Base-by-base conservation (phyloP, 2,113 vertebrate genomes). In the Megalops atlanticus region DNA sequence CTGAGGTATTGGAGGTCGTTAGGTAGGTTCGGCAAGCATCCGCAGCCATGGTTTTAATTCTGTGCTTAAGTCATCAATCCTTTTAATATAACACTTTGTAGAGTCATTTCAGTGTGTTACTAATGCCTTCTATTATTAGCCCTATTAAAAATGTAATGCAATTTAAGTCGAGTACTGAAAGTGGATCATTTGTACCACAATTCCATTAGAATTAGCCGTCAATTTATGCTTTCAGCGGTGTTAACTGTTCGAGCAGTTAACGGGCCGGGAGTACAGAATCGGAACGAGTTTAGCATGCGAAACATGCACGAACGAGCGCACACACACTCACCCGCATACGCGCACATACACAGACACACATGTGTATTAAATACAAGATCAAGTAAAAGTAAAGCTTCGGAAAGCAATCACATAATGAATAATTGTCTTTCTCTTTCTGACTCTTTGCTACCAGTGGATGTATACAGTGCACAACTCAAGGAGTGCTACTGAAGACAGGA, bases 121-220 rank as follows among this genome's bases (percentile, higher is more conserved):
- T 89, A 91, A 91, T 89, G 86, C 85, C 45, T 71, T 84, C 88
- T 89, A 89, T 91, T 93, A 91, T 92, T 92, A 92, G 91, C 90
- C 86, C 89, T 87, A 88, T 92, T 92, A 91, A 91, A 92, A 87
- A 83, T 86, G 86, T 92, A 88, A 88, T 92, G 82, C 85, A 84
- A 89, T 89, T 90, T 88, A 87, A 89, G 87, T 84, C 83, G 86
- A 89, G 88, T 86, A 85, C 87, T 88, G 83, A 91, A 91, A 89
- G 87, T 89, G 88, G 85, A 89, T 90, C 85, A 91, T 93, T 91
- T 92, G 87, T 90, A 89, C 77, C 79, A 88, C 74, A 24, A 16
- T 91, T 89, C 82, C 88, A 84, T 92, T 90, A 86, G 87, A 92
- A 90, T 90, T 89, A 82, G 89, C 86, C 89, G 87, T 87, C 81